Evolutionary conservation across 2,113 vertebrate genomes (phyloP).

Genomic region (Xenopus tropicalis): DNA sequence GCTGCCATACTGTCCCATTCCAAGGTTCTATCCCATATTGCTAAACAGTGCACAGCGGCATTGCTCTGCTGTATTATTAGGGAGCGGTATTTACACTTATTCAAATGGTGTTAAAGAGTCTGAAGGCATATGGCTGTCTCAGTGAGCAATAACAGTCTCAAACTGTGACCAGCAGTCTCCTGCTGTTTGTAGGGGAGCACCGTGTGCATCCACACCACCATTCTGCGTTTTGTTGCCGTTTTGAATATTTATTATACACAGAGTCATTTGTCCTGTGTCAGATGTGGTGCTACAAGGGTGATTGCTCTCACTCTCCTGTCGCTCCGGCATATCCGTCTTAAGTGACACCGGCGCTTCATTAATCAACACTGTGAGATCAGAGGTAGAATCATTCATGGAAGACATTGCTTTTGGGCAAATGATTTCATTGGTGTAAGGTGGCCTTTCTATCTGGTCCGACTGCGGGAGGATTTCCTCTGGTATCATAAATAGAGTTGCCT

Average conservation of each 20-base stretch:
- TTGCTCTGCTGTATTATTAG: too few species aligned
- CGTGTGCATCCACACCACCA: not conserved
- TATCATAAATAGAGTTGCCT: slow-evolving; percentile 40
- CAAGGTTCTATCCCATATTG: too few species aligned
- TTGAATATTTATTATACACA: slow-evolving; percentile 34
- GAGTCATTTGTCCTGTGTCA: slow-evolving; percentile 40
- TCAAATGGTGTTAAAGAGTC: too few species aligned
- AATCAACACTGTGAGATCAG: slow-evolving; percentile 44
- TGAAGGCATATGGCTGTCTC: too few species aligned
- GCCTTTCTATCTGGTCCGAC: slow-evolving; percentile 22
- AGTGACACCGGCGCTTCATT: slow-evolving; percentile 38
- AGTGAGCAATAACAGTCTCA: too few species aligned
- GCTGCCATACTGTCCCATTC: too few species aligned
- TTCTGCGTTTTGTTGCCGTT: slow-evolving; percentile 15
- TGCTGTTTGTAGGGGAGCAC: too few species aligned
- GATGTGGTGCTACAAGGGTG: slow-evolving; percentile 36
- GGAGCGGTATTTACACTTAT: too few species aligned
- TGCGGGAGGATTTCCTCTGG: slow-evolving; percentile 23
- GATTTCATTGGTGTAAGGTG: slow-evolving; percentile 36
- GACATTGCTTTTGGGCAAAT: slow-evolving; percentile 38
- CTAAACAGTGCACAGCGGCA: too few species aligned
- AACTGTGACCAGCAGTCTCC: too few species aligned
- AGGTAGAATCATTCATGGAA: slow-evolving; percentile 39
- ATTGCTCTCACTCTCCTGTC: slow-evolving; percentile 33
- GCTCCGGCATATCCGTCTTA: slow-evolving; percentile 30